Percentiles rank a stretch among this genome's conserved stretches.
Conservation (phyloP, 2,888 invertebrate genomes). For the Orthosia incerta region DNA sequence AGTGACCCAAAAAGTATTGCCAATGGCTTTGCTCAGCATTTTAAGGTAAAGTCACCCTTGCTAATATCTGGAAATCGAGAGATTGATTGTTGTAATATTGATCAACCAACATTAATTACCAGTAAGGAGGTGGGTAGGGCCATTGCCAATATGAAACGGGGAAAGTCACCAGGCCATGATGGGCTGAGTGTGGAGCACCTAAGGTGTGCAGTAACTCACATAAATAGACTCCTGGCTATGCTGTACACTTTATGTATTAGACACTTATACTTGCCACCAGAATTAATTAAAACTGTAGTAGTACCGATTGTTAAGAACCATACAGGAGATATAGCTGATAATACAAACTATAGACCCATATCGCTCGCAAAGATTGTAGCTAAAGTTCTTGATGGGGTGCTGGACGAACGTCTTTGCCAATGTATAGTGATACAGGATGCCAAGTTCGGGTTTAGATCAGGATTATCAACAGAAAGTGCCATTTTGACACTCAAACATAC, state of each 20-base stretch:
- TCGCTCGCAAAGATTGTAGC: neutral
- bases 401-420: neutral
- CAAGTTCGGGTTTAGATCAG: too few relatives aligned
- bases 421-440: too few relatives aligned
- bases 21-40: neutral
- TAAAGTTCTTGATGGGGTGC: constrained; percentile 1
- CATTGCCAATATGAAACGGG: neutral
- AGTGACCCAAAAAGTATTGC: too few relatives aligned
- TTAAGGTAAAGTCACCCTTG: neutral
- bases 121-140: constrained; percentile 6
- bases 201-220: neutral
- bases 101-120: neutral
- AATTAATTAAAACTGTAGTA: constrained; percentile 6
- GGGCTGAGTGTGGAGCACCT: neutral
- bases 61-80: neutral
- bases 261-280: neutral
- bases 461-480: too few relatives aligned
- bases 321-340: constrained; percentile 2
- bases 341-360: too few relatives aligned
- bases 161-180: constrained; percentile 3
- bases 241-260: neutral
- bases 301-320: neutral
- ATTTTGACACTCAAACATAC: too few relatives aligned
- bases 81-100: neutral
- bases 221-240: neutral